A percentile compares a stretch with the other conserved stretches of the same genome.
Evolutionary conservation across 2,888 invertebrate species (phyloP).

Genomic region (Agelastica alni): DNA sequence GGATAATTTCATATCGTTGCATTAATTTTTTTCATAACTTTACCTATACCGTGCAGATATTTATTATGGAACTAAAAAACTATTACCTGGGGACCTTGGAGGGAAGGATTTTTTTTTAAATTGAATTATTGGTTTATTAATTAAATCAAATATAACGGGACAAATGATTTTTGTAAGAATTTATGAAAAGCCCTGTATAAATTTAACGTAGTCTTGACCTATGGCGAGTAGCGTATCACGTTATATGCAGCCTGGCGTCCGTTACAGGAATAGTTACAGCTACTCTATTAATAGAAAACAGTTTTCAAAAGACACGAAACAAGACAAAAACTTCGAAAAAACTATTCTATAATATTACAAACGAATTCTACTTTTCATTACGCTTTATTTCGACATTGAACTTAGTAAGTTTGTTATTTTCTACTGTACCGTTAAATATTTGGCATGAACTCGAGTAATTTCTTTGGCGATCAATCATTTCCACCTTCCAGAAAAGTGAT

Average conservation of each 20-base stretch:
- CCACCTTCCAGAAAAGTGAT: not conserved
- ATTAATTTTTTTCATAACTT: too few species aligned
- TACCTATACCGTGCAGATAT: too few species aligned
- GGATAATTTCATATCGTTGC: too few species aligned
- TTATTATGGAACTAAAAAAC: too few species aligned
- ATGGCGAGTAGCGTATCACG: conserved; percentile 33
- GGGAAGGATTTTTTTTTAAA: too few species aligned
- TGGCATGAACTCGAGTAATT: not conserved
- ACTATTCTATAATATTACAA: too few species aligned
- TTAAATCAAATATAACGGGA: too few species aligned
- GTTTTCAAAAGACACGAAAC: conserved; percentile 13
- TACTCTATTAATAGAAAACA: conserved; percentile 30
- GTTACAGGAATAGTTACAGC: conserved; percentile 33
- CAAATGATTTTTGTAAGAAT: not conserved
- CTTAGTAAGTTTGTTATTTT: not conserved
- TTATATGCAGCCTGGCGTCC: conserved; percentile 30
- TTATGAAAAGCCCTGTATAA: conserved; percentile 8
- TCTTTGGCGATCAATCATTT: not conserved
- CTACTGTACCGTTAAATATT: not conserved
- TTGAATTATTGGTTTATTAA: too few species aligned
- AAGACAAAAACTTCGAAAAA: too few species aligned
- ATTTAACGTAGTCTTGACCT: conserved; percentile 36
- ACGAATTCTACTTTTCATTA: too few species aligned
- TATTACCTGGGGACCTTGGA: too few species aligned
- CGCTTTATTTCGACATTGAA: not conserved